phyloP scores from a whole-genome alignment of 2,797 vertebrate genomes.

The Agapornis canus region DNA sequence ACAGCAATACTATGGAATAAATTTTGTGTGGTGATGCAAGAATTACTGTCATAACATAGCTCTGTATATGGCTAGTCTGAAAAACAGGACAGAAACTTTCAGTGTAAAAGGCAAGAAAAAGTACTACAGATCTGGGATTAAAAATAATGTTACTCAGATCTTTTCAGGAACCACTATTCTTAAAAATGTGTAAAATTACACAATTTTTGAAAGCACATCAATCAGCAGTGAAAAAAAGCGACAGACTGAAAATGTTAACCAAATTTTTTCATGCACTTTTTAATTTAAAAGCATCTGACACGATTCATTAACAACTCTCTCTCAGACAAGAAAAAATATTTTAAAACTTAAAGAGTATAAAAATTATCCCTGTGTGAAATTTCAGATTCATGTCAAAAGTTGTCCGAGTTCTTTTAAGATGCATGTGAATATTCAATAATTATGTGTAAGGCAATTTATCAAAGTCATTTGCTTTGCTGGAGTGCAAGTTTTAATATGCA shows the following conservation, averaged over 20 bases:
- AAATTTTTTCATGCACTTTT: neutral
- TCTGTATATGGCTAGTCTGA: neutral
- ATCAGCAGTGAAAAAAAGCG: neutral
- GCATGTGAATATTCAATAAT: conserved; percentile 12
- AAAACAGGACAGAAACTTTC: neutral
- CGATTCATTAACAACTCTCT: neutral
- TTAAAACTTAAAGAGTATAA: neutral
- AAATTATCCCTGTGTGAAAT: neutral
- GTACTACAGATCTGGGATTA: neutral
- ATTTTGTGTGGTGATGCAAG: neutral
- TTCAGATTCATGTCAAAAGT: conserved; percentile 14
- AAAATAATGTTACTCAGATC: neutral
- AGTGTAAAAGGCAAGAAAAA: neutral
- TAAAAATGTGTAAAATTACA: neutral
- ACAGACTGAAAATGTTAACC: neutral
- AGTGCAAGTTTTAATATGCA: conserved; percentile 46
- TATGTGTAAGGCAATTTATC: conserved; percentile 24
- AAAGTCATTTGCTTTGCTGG: conserved; percentile 46
- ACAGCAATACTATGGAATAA: neutral
- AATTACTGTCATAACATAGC: neutral
- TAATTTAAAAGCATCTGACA: neutral
- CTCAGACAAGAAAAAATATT: neutral
- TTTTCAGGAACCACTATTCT: neutral
- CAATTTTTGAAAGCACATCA: neutral
- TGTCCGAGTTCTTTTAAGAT: neutral